Conservation (phyloP, 2,888 invertebrate species). For the Malthinus flaveolus region DNA sequence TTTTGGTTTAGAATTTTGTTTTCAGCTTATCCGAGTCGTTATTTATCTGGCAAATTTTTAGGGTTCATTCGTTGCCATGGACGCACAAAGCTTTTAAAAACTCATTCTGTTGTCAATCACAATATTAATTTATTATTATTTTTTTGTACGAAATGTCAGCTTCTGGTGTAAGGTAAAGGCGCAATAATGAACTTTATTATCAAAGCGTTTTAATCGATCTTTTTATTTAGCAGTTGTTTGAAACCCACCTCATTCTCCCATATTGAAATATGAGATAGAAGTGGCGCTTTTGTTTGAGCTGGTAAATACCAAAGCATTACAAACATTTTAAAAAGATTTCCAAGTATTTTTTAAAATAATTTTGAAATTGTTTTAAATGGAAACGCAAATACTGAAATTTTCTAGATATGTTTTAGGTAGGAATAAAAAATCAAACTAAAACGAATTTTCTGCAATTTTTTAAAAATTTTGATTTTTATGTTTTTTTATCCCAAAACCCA, state of each 20-base stretch:
- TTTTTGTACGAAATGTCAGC: constrained; percentile 2
- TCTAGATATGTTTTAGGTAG: too few species aligned
- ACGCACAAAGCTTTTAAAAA: background rate
- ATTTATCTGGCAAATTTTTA: too few species aligned
- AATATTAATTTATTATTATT: constrained; percentile 4
- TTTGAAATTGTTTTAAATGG: too few species aligned
- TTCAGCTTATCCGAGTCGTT: too few species aligned
- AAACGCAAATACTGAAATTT: too few species aligned
- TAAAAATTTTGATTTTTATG: too few species aligned
- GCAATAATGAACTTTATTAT: constrained; percentile 3
- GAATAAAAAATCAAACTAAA: too few species aligned
- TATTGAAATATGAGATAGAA: constrained; percentile 3
- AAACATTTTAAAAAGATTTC: background rate
- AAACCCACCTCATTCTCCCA: background rate
- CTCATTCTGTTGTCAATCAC: constrained; percentile 2
- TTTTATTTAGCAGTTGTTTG: background rate
- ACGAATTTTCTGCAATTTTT: too few species aligned
- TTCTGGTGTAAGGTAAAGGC: constrained; percentile 3
- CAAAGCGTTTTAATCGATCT: background rate
- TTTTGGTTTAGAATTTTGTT: too few species aligned
- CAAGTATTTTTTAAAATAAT: background rate
- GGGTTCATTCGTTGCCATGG: background rate
- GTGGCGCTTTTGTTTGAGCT: background rate
- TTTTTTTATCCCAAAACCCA: too few species aligned
- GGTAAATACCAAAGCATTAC: too few species aligned